A percentile compares a stretch with the other conserved stretches of the same genome.
These are phyloP conservation scores for Cyclopterus lumpus DNA, from an alignment of 2,797 vertebrate genomes.

Conservation along the genomic window DNA sequence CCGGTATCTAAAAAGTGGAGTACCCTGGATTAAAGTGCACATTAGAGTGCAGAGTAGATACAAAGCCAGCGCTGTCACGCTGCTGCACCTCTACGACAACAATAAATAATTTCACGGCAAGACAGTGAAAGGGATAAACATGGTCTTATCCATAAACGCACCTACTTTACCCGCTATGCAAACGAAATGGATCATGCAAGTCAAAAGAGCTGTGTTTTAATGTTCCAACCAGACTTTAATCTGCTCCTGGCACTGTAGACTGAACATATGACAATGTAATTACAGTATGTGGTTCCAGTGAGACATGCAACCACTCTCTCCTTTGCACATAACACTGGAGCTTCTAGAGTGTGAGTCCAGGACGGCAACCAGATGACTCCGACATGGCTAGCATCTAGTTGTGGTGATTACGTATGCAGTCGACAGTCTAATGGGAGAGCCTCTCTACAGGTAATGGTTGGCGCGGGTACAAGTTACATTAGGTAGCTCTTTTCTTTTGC, in stretches of 20 bases:
- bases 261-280: slow-evolving; percentile 68
- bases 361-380: slow-evolving; percentile 29
- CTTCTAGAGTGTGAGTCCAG: slow-evolving; percentile 10
- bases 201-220: slow-evolving; percentile 55
- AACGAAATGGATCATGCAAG: slow-evolving; percentile 62
- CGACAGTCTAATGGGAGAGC: slow-evolving; percentile 60
- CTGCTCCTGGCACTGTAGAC: slow-evolving; percentile 66
- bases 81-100: slow-evolving; percentile 34
- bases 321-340: slow-evolving; percentile 23
- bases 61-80: slow-evolving; percentile 54
- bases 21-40: slow-evolving; percentile 48
- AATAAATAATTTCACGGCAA: slow-evolving; percentile 55
- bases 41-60: slow-evolving; percentile 39
- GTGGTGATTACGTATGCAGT: slow-evolving; percentile 56
- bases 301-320: slow-evolving; percentile 47
- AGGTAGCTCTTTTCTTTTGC: slow-evolving; percentile 70
- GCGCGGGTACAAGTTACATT: slow-evolving; percentile 67
- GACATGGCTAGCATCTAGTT: slow-evolving; percentile 35
- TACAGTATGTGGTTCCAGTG: slow-evolving; percentile 51
- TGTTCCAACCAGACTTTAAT: slow-evolving; percentile 57
- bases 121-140: slow-evolving; percentile 58
- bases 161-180: slow-evolving; percentile 48
- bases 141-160: slow-evolving; percentile 67
- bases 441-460: slow-evolving; percentile 69
- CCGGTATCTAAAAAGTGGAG: slow-evolving; percentile 50